Percentiles rank a stretch among this genome's conserved stretches.
Evolutionary conservation across 2,888 invertebrate species (phyloP).

Genomic region (Automeris io): DNA sequence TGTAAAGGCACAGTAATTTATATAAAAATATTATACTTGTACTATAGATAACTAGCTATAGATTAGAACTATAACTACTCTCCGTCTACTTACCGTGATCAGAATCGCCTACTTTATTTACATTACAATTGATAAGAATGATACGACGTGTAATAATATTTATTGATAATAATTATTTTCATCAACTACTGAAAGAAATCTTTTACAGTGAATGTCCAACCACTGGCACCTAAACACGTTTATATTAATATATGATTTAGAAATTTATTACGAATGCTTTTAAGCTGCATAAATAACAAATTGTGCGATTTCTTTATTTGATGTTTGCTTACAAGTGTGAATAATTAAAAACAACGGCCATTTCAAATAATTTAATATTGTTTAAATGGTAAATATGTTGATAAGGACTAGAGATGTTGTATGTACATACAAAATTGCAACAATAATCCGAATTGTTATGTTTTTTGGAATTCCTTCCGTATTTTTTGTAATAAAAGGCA

Average conservation of each 20-base stretch:
- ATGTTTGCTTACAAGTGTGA: constrained; percentile 27
- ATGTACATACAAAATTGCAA: constrained; percentile 41
- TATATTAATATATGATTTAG: constrained; percentile 27
- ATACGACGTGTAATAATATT: constrained; percentile 38
- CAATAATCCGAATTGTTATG: constrained; percentile 44
- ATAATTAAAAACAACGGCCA: constrained; percentile 7
- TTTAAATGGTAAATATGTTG: constrained; percentile 60
- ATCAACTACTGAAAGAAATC: constrained; percentile 25
- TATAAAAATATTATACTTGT: neutral
- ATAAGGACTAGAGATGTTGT: constrained; percentile 55
- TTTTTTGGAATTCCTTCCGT: constrained; percentile 49
- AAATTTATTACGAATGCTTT: constrained; percentile 37
- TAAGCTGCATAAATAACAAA: constrained; percentile 50
- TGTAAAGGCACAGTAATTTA: neutral
- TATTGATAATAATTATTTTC: constrained; percentile 47
- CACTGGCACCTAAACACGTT: constrained; percentile 29
- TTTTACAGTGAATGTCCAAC: constrained; percentile 32
- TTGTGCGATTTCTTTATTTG: constrained; percentile 65
- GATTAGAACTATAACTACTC: neutral
- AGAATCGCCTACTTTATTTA: constrained; percentile 41
- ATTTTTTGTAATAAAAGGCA: constrained; percentile 28
- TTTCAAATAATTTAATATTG: constrained; percentile 18
- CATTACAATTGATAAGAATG: constrained; percentile 39
- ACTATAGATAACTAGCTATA: neutral
- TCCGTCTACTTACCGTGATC: constrained; percentile 21